Evolutionary conservation across 2,888 invertebrate species (phyloP).

Genomic region (Globia sparganii): DNA sequence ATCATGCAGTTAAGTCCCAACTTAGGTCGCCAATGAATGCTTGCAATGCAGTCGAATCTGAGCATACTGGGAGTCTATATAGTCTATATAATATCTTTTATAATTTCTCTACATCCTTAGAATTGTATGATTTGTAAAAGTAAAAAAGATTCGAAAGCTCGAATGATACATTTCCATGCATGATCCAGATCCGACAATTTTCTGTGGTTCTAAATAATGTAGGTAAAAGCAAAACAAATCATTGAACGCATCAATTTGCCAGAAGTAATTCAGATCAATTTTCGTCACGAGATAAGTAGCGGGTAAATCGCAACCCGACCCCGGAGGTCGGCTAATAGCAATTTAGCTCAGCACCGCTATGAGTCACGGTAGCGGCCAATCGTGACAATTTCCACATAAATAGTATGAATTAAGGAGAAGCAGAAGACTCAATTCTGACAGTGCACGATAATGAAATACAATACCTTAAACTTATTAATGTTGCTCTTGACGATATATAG

Average conservation of each 20-base stretch:
- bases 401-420: constrained; percentile 33
- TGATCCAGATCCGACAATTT: not conserved
- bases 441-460: constrained; percentile 16
- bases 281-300: constrained; percentile 67
- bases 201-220: constrained; percentile 11
- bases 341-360: constrained; percentile 75
- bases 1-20: not conserved
- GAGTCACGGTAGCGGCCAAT: constrained; percentile 74
- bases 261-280: constrained; percentile 65
- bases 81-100: not conserved
- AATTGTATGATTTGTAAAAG: not conserved
- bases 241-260: constrained; percentile 47
- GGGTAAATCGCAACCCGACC: constrained; percentile 78
- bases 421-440: constrained; percentile 34
- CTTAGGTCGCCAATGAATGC: not conserved
- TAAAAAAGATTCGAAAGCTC: not conserved
- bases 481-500: not conserved
- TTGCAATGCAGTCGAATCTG: not conserved
- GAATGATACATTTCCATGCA: not conserved
- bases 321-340: constrained; percentile 80
- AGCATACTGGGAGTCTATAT: not conserved
- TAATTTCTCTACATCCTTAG: not conserved
- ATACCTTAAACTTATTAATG: not conserved
- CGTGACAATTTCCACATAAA: constrained; percentile 66
- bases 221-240: constrained; percentile 45